These are phyloP conservation scores for Sylvicapra grimmia DNA, from an alignment of 2,113 vertebrate species.

Conservation along the genomic window DNA sequence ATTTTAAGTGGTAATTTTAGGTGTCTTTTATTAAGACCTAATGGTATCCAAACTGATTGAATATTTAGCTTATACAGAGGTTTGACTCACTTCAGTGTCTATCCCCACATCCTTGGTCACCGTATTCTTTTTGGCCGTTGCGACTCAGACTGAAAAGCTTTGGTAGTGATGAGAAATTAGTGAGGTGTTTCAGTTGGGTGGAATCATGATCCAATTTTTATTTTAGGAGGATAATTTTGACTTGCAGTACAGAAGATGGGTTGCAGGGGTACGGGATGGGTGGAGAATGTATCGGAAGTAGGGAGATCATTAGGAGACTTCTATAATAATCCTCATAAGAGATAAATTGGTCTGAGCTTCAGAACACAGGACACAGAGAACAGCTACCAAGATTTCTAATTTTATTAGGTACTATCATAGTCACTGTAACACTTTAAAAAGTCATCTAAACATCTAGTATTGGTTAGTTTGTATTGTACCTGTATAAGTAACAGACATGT, in stretches of 20 bases:
- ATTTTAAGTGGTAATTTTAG: not conserved
- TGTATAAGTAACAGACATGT: not conserved
- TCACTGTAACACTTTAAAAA: not conserved
- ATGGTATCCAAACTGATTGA: not conserved
- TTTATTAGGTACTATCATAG: not conserved
- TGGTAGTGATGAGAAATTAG: not conserved
- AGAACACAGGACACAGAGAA: not conserved
- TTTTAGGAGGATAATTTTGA: not conserved
- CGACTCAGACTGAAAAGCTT: not conserved
- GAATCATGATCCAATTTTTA: not conserved
- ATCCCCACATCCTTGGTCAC: not conserved
- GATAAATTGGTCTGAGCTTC: not conserved
- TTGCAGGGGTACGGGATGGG: not conserved
- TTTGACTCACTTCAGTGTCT: not conserved
- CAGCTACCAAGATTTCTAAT: not conserved
- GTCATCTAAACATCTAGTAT: not conserved
- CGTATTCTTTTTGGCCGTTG: not conserved
- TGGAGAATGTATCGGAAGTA: not conserved
- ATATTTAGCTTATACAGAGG: not conserved
- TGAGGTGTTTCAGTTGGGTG: not conserved
- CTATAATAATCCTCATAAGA: not conserved
- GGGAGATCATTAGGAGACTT: not conserved
- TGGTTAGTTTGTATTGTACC: not conserved
- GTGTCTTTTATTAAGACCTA: not conserved
- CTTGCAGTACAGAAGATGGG: not conserved